phyloP scores from a whole-genome alignment of 2,888 invertebrate species.

The Euclidia mi region DNA sequence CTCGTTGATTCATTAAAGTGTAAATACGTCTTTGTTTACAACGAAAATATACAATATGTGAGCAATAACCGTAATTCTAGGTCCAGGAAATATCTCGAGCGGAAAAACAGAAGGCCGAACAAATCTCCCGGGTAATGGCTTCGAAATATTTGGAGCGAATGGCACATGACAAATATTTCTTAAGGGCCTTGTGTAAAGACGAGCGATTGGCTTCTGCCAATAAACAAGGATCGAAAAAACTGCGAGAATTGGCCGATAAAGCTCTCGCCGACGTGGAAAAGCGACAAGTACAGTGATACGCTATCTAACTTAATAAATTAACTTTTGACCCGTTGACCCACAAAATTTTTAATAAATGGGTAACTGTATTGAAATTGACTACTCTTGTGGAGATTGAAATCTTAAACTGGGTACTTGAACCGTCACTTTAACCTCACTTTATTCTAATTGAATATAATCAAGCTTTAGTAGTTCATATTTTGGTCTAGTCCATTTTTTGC shows the following conservation, averaged over 20 bases:
- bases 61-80: constrained; percentile 65
- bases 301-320: too few relatives aligned
- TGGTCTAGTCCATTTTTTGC: too few relatives aligned
- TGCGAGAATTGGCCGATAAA: constrained; percentile 76
- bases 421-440: too few relatives aligned
- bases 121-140: constrained; percentile 83
- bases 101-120: constrained; percentile 77
- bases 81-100: constrained; percentile 79
- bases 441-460: too few relatives aligned
- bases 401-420: too few relatives aligned
- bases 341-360: too few relatives aligned
- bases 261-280: constrained; percentile 80
- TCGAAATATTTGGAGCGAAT: constrained; percentile 86
- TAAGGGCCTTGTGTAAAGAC: constrained; percentile 79
- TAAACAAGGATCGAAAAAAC: constrained; percentile 75
- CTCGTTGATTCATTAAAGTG: constrained; percentile 34
- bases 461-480: too few relatives aligned
- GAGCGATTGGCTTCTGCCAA: constrained; percentile 82
- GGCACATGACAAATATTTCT: constrained; percentile 87
- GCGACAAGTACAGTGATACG: constrained; percentile 71
- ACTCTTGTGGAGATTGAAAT: too few relatives aligned
- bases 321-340: too few relatives aligned
- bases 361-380: too few relatives aligned
- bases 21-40: constrained; percentile 46
- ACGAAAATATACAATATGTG: constrained; percentile 48